Percentiles rank a stretch among this genome's conserved stretches.
Evolutionary conservation across 2,113 vertebrate species (phyloP).

Genomic region (human): GRCh38 chr18:63755001-63755500

Average conservation of each 20-base stretch:
- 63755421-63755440: neutral
- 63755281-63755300: neutral
- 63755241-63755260: neutral
- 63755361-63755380: neutral
- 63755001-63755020: no score
- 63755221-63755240: neutral
- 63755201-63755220: neutral
- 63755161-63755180: no score
- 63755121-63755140: no score
- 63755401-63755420: neutral
- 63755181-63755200: no score
- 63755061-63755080: no score
- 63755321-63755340: neutral
- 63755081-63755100: no score
- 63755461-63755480: neutral
- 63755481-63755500: neutral
- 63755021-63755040: no score
- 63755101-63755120: no score
- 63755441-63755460: neutral
- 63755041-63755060: no score
- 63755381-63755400: neutral
- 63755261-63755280: neutral
- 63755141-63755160: no score
- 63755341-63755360: neutral
- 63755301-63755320: neutral